Percentiles rank a stretch among this genome's conserved stretches.
Evolutionary conservation across 2,888 invertebrate species (phyloP).

Genomic region (Merodon equestris): DNA sequence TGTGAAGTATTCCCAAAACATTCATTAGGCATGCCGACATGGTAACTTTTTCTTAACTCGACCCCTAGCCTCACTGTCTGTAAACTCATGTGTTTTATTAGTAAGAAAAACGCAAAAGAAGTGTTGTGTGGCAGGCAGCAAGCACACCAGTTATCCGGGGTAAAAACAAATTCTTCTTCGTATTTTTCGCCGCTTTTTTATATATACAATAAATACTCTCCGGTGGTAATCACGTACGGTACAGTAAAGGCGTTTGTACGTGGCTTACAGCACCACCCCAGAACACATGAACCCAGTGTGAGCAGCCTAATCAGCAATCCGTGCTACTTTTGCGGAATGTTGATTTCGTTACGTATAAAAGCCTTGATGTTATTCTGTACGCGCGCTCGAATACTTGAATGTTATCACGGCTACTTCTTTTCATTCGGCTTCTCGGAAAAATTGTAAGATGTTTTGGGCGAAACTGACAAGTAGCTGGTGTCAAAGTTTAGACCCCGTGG

Average conservation of each 20-base stretch:
- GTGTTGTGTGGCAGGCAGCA: slow-evolving; percentile 18
- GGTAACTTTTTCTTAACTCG: neutral
- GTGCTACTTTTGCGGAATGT: slow-evolving; percentile 64
- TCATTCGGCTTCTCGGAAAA: slow-evolving; percentile 19
- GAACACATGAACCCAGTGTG: slow-evolving; percentile 46
- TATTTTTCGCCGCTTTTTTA: slow-evolving; percentile 45
- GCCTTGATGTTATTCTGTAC: slow-evolving; percentile 28
- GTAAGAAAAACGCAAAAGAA: slow-evolving; percentile 16
- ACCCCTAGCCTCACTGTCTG: too few relatives aligned
- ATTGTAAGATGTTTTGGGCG: slow-evolving; percentile 45
- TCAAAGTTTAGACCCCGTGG: slow-evolving; percentile 39
- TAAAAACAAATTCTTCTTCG: slow-evolving; percentile 29
- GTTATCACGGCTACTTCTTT: slow-evolving; percentile 34
- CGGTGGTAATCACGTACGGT: slow-evolving; percentile 59
- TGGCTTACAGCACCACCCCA: slow-evolving; percentile 10
- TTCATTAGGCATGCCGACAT: slow-evolving; percentile 19
- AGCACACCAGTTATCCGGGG: neutral
- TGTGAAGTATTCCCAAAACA: slow-evolving; percentile 10
- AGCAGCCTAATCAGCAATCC: slow-evolving; percentile 66
- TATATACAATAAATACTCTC: slow-evolving; percentile 23
- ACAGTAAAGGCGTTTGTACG: slow-evolving; percentile 57
- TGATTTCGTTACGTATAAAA: slow-evolving; percentile 37
- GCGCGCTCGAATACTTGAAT: slow-evolving; percentile 1
- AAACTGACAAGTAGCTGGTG: slow-evolving; percentile 39
- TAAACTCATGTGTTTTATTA: too few relatives aligned